These are phyloP conservation scores for Thecophora atra DNA, from an alignment of 2,888 invertebrate genomes.

Conservation along the genomic window DNA sequence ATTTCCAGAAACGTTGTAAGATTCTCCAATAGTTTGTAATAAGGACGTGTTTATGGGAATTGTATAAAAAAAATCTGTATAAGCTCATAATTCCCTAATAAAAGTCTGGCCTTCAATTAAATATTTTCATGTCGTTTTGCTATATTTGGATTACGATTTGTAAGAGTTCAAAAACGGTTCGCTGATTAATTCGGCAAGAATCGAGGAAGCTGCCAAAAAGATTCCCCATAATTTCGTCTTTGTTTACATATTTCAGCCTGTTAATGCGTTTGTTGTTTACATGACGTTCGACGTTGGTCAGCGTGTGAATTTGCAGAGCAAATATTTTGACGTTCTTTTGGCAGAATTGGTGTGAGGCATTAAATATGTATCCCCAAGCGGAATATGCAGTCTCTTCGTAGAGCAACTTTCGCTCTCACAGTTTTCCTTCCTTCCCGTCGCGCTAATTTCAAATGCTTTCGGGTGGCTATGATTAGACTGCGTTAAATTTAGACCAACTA, in stretches of 20 bases:
- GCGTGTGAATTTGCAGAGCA: constrained; percentile 9
- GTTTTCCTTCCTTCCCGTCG: not conserved
- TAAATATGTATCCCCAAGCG: no score
- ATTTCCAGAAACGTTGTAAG: no score
- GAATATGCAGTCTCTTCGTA: not conserved
- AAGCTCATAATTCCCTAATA: no score
- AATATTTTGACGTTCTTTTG: not conserved
- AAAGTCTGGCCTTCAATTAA: not conserved
- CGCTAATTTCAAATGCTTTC: not conserved
- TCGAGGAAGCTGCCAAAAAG: constrained; percentile 6
- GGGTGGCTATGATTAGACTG: constrained; percentile 16
- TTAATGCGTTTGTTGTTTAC: constrained; percentile 29
- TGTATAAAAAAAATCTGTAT: no score
- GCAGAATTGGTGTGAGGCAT: not conserved
- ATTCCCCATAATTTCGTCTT: not conserved
- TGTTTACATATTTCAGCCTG: constrained; percentile 23
- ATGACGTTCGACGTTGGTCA: not conserved
- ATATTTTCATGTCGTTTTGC: not conserved
- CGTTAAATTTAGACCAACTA: constrained; percentile 17
- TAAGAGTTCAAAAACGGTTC: constrained; percentile 15
- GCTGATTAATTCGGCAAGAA: constrained; percentile 24
- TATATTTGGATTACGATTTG: not conserved
- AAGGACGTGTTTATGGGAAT: no score
- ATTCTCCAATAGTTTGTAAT: no score
- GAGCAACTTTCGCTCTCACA: not conserved